Evolutionary conservation across 2,888 invertebrate genomes (phyloP).

Genomic region (Saturnia pavonia): DNA sequence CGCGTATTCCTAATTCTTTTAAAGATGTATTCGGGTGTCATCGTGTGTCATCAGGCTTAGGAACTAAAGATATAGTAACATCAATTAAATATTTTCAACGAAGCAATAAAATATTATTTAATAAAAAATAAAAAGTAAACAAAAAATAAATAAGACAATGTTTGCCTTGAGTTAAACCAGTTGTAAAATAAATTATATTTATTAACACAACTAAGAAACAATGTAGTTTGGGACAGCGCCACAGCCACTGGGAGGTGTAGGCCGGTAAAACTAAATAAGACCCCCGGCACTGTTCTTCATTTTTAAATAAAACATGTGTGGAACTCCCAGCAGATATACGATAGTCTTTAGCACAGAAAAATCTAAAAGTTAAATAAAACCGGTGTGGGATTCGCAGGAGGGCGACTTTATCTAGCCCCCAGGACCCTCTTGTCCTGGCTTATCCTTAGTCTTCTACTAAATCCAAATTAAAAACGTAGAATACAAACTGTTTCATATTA

Average conservation of each 20-base stretch:
- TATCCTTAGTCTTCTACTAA: no score
- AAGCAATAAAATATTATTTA: background rate
- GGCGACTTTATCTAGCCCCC: no score
- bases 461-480: background rate
- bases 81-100: background rate
- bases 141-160: background rate
- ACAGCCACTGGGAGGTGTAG: no score
- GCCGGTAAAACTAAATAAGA: no score
- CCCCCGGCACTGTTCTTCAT: no score
- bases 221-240: no score
- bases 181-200: background rate
- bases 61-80: slow-evolving; percentile 1
- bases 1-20: background rate
- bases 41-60: background rate
- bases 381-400: no score
- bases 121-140: background rate
- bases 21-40: background rate
- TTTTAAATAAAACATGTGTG: no score
- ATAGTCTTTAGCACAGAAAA: no score
- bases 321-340: no score
- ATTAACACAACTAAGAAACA: background rate
- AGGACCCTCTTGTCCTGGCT: no score
- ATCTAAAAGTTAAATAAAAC: no score
- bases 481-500: background rate
- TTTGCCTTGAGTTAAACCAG: background rate